Base-by-base conservation (phyloP, 2,113 vertebrate genomes). In the Anoura caudifer region DNA sequence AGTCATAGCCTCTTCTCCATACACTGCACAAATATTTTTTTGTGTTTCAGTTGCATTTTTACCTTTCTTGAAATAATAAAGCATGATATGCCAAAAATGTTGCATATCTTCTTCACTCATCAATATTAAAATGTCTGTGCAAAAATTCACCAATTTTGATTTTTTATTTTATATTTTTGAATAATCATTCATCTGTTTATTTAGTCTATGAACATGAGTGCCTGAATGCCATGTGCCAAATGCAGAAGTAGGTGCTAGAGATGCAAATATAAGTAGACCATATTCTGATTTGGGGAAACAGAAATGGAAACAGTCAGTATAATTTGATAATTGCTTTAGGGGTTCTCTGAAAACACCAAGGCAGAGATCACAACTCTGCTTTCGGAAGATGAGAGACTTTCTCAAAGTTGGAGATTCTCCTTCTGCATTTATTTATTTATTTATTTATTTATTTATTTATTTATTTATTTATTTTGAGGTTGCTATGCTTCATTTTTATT, bases 201-300 rank as follows among this genome's bases (percentile, higher is more conserved):
- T 95, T 33, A 54, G 59, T 54, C 43, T 17, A 81, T 11, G 86
- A 17, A 63, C 41, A 50, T 24, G 20, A 65, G 43, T 22, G 31
- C 91, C 15, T 54, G 56, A 70, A 43, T 83, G 16, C 56, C 61
- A 9, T 75, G 69, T 91, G 45, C 31, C 28, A 52, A 93, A 15
- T 16, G 26, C 47, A 94, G 47, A 88, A 84, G n/a, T 92, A 56
- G 14, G 56, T 87, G 41, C 45, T 80, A 50, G 50, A 80, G 14
- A 15, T 41, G 84, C 70, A 92, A 91, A 67, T 67, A 77, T 3
- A 15, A 80, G 54, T 43, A 80, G 7, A 10, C 8, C 61, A 87
- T n/a, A 24, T 67, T 94, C 43, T 88, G 26, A 77, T 95, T 50
- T 94, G 47, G 31, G 90, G 70, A 92, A 87, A 89, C 50, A 76